Base-by-base conservation (phyloP, 2,113 vertebrate genomes). In the Mugil cephalus region DNA sequence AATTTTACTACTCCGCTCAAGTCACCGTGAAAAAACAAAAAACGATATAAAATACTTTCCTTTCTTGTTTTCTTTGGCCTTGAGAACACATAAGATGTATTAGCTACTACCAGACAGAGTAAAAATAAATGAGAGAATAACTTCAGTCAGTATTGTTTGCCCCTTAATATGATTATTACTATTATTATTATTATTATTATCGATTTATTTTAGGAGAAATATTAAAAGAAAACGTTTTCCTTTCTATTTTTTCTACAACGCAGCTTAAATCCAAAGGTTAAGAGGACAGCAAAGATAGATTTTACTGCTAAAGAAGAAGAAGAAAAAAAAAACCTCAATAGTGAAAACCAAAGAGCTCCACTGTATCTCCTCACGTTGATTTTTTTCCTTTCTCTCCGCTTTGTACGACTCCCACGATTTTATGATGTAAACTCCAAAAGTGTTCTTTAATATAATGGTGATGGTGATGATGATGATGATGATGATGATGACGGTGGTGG, bases 231-330 rank as follows among this genome's bases (percentile, higher is more conserved):
- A 82, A 69, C 53, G 0, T 55, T 83, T 79, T 87, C 69, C 78
- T 80, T 83, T 78, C 79, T 93, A 88, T 89, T 85, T 92, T 93
- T 91, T 89, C 87, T 91, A 89, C 87, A 86, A 93, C 85, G 90
- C 93, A 94, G 93, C 94, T 95, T 93, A 82, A 93, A 92, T 93
- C 94, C 94, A 95, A 95, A 95, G 94, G 88, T 93, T 91, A 90
- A 83, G 87, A 92, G 88, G 88, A 93, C 86, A 87, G 86, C 82
- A 86, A 91, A 87, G 83, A 88, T 83, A 94, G 87, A 93, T 93
- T 89, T 93, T 90, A 91, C 89, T 90, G 87, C 84, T 87, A 83
- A 87, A 84, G 80, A 80, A 47, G 82, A 69, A 30, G 75, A 67
- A 72, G 24, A 86, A 88, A 92, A 67, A 72, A 5, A 86, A 88